Percentiles rank a stretch among this genome's conserved stretches.
Evolutionary conservation across 2,888 invertebrate species (phyloP).

Genomic region (Lissocephala sabroskyi): DNA sequence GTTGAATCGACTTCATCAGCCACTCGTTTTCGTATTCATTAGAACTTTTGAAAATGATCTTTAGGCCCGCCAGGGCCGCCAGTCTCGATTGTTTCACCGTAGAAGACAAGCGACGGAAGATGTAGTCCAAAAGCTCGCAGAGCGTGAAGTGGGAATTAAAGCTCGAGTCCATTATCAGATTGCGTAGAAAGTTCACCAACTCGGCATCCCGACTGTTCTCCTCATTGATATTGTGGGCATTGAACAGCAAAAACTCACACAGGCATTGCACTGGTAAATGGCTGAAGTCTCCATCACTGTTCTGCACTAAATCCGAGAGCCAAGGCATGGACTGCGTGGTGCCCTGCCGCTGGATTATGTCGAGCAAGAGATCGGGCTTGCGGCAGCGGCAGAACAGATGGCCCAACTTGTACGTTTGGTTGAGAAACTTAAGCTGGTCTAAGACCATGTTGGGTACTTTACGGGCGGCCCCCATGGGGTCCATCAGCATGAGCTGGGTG

Average conservation of each 20-base stretch:
- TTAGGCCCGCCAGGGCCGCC: conserved; percentile 81
- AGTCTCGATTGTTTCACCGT: conserved; percentile 83
- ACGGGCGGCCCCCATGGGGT: conserved; percentile 87
- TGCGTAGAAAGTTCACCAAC: conserved; percentile 76
- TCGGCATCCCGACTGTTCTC: conserved; percentile 81
- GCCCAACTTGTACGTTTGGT: conserved; percentile 86
- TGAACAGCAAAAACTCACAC: conserved; percentile 92
- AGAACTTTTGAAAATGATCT: conserved; percentile 76
- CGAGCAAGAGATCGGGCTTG: conserved; percentile 92
- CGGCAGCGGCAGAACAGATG: conserved; percentile 90
- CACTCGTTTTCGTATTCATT: conserved; percentile 74
- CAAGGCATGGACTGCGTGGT: conserved; percentile 97
- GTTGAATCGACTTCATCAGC: conserved; percentile 79
- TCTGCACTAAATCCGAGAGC: conserved; percentile 94
- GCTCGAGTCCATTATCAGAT: conserved; percentile 74
- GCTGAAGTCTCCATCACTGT: conserved; percentile 83
- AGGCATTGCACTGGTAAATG: conserved; percentile 97
- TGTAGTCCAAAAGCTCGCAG: conserved; percentile 88
- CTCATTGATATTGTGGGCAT: conserved; percentile 78
- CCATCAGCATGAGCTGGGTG: conserved; percentile 87
- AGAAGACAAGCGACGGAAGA: conserved; percentile 87
- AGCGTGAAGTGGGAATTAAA: conserved; percentile 78
- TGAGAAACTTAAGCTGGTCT: conserved; percentile 85
- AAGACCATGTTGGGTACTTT: conserved; percentile 85
- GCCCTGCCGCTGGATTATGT: conserved; percentile 92